Base-by-base conservation (phyloP, 2,797 vertebrate genomes). In the Amblyopsis hoosieri region DNA sequence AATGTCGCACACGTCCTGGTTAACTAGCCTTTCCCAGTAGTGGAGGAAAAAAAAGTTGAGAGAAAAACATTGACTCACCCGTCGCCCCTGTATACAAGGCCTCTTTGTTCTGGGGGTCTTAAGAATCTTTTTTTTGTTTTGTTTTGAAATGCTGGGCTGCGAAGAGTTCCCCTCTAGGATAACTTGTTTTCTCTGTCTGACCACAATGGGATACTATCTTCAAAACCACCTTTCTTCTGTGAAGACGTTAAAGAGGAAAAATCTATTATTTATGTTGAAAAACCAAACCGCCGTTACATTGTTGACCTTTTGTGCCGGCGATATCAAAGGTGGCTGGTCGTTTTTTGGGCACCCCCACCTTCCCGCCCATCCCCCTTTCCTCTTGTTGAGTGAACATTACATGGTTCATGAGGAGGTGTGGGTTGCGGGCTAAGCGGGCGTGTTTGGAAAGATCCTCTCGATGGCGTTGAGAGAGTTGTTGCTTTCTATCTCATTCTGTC, bases 51-150 rank as follows among this genome's bases (percentile, higher is more conserved):
- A 68, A 64, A 60, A 61, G 61, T 55, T 31, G 61, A 71, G 63
- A 66, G 64, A 59, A 72, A 67, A 71, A 74, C 64, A 66, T 51
- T 48, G 11, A 47, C 11, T 5, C 61, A 42, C 42, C 17, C 64
- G 54, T 47, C 63, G 54, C 45, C 64, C 62, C 47, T 51, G 42
- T 64, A 52, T 66, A 57, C 64, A 71, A 47, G 63, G 64, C 45
- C 19, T 60, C 81, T 87, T 85, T 87, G 82, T 87, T 86, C 78
- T 74, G 19, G 46, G 33, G 46, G 4, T 66, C 19, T 66, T 64
- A 58, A 50, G 50, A 49, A n/a, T 31, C 31, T 9, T 55, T 31
- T 55, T 17, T 13, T 47, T 69, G 50, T 70, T 67, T 69, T 67
- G 64, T 80, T 85, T 83, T 82, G 78, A 85, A 78, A 71, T 52